These are phyloP conservation scores for Drosophila melanosoma DNA, from an alignment of 2,888 invertebrate genomes.

Conservation along the genomic window DNA sequence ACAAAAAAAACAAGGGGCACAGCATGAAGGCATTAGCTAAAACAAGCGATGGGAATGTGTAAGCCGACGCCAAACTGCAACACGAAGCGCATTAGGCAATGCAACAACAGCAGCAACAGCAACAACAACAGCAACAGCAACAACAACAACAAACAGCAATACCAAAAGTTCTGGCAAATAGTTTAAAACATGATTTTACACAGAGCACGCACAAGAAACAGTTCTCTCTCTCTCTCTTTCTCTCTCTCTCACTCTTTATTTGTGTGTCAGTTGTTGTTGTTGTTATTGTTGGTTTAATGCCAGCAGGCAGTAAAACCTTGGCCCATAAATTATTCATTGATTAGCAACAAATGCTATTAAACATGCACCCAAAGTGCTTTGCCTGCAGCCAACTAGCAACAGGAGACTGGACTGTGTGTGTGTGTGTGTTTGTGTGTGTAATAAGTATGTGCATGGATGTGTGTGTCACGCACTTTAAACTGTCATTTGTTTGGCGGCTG, in stretches of 20 bases:
- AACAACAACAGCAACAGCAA: conserved; percentile 12
- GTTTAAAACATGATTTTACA: conserved; percentile 57
- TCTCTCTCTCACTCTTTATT: conserved; percentile 28
- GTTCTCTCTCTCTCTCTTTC: conserved; percentile 7
- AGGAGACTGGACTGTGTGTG: conserved; percentile 22
- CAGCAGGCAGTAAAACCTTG: conserved; percentile 64
- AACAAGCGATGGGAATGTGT: conserved; percentile 68
- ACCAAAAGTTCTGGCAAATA: conserved; percentile 50
- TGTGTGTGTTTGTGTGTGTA: conserved; percentile 4
- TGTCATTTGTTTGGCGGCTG: conserved; percentile 69
- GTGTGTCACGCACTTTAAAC: conserved; percentile 67
- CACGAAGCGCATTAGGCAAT: conserved; percentile 48
- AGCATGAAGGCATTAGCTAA: conserved; percentile 29
- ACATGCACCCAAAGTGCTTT: conserved; percentile 74
- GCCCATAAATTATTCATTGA: conserved; percentile 82
- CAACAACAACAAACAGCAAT: conserved; percentile 7
- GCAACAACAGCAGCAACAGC: conserved; percentile 20
- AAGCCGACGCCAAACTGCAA: conserved; percentile 52
- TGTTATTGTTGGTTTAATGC: conserved; percentile 39
- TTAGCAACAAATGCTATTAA: conserved; percentile 81
- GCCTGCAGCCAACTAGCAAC: conserved; percentile 54
- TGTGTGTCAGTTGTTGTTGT: conserved; percentile 20
- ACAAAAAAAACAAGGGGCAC: conserved; percentile 22
- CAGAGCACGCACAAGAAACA: conserved; percentile 42
- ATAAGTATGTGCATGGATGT: conserved; percentile 6